Evolutionary conservation across 2,888 invertebrate species (phyloP).

Genomic region (Ormyrus rosae): DNA sequence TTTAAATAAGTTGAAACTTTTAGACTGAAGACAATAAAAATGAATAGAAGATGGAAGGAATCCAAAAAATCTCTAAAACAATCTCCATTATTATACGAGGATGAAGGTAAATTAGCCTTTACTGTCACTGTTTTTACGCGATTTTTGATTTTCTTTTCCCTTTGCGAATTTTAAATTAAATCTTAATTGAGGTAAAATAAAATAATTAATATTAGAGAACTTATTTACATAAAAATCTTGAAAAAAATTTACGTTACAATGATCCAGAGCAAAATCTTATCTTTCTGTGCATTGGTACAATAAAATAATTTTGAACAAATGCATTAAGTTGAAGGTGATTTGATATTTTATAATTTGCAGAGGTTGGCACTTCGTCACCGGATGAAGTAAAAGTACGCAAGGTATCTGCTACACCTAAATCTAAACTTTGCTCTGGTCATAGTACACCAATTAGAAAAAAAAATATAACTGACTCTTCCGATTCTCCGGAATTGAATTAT

Average conservation of each 20-base stretch:
- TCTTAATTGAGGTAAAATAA: no score
- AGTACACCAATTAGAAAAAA: slow-evolving; percentile 54
- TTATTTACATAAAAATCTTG: no score
- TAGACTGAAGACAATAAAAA: slow-evolving; percentile 1
- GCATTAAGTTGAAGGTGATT: no score
- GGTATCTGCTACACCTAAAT: slow-evolving; percentile 20
- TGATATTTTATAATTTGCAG: no score
- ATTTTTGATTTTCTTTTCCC: no score
- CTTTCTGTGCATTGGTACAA: no score
- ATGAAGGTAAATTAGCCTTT: slow-evolving; percentile 49
- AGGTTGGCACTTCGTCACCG: slow-evolving; percentile 26
- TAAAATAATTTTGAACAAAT: no score
- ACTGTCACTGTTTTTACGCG: not conserved
- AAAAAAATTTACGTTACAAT: no score
- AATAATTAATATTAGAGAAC: no score
- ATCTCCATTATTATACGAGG: slow-evolving; percentile 52
- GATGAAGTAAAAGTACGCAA: slow-evolving; percentile 41
- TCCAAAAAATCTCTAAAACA: slow-evolving; percentile 12
- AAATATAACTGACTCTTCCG: slow-evolving; percentile 28
- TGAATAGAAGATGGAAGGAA: slow-evolving; percentile 50
- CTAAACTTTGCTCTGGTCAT: slow-evolving; percentile 37
- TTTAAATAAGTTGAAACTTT: not conserved
- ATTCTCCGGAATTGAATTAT: slow-evolving; percentile 55
- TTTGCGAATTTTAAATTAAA: no score
- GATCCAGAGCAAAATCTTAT: no score